A percentile compares a stretch with the other conserved stretches of the same genome.
Evolutionary conservation across 2,113 vertebrate species (phyloP).

Genomic region (Myxocyprinus asiaticus): DNA sequence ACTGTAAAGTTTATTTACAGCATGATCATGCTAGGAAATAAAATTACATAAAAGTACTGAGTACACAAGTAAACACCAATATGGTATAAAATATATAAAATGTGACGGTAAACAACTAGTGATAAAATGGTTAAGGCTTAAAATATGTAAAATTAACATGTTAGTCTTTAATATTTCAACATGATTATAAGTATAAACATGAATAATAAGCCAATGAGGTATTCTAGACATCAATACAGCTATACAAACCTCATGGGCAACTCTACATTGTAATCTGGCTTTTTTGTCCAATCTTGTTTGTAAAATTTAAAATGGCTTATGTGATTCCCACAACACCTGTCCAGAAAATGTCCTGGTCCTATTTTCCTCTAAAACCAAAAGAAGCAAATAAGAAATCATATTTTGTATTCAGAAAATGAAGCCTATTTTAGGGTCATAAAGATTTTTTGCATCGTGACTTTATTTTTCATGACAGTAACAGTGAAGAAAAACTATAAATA

Average conservation of each 20-base stretch:
- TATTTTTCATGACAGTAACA: neutral
- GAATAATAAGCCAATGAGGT: conserved; percentile 40
- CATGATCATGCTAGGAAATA: conserved; percentile 85
- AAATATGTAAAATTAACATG: conserved; percentile 79
- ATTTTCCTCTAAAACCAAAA: neutral
- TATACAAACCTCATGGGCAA: conserved; percentile 37
- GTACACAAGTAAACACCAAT: conserved; percentile 78
- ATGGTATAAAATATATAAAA: conserved; percentile 64
- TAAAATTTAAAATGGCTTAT: conserved; percentile 2
- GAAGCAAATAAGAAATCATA: neutral
- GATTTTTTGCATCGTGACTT: neutral
- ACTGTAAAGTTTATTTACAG: conserved; percentile 87
- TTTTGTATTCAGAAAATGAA: neutral
- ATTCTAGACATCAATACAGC: conserved; percentile 32
- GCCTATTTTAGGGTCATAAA: neutral
- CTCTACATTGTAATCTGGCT: neutral
- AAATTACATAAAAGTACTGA: conserved; percentile 78
- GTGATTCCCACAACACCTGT: neutral
- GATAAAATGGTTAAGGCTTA: conserved; percentile 89
- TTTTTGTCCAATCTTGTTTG: no score
- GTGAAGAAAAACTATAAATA: no score
- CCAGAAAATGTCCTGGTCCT: neutral
- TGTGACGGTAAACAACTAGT: conserved; percentile 69
- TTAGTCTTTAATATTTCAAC: conserved; percentile 63
- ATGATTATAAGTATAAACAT: conserved; percentile 68